Evolutionary conservation across 2,113 vertebrate species (phyloP).

Genomic region (Hystrix cristata): DNA sequence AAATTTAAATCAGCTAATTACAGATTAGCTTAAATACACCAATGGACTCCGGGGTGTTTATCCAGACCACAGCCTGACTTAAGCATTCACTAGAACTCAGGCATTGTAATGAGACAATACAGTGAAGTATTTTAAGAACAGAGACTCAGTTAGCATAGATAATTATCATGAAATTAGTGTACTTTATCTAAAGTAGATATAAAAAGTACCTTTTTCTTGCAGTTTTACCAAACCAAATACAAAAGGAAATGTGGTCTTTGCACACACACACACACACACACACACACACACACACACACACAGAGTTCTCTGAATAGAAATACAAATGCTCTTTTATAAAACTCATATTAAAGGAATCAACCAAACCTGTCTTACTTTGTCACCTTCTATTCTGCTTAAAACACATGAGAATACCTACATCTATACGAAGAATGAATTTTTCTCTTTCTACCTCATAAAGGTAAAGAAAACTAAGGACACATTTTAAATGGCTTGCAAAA

Average conservation of each 20-base stretch:
- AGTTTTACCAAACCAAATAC: neutral
- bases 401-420: slow-evolving; percentile 8
- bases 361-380: slow-evolving; percentile 17
- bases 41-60: neutral
- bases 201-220: neutral
- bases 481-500: slow-evolving; percentile 59
- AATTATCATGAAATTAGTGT: slow-evolving; percentile 57
- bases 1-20: slow-evolving; percentile 11
- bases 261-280: neutral
- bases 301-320: slow-evolving; percentile 29
- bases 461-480: neutral
- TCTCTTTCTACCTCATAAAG: neutral
- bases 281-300: neutral
- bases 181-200: slow-evolving; percentile 27
- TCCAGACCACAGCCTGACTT: neutral
- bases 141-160: neutral
- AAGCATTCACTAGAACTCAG: neutral
- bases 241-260: neutral
- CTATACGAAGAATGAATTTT: slow-evolving; percentile 12
- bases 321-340: neutral
- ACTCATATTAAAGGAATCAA: slow-evolving; percentile 40
- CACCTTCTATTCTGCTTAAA: neutral
- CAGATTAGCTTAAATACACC: neutral
- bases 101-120: neutral
- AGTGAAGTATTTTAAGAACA: slow-evolving; percentile 43